These are phyloP conservation scores for Mimas tiliae DNA, from an alignment of 2,888 invertebrate species.

Conservation along the genomic window DNA sequence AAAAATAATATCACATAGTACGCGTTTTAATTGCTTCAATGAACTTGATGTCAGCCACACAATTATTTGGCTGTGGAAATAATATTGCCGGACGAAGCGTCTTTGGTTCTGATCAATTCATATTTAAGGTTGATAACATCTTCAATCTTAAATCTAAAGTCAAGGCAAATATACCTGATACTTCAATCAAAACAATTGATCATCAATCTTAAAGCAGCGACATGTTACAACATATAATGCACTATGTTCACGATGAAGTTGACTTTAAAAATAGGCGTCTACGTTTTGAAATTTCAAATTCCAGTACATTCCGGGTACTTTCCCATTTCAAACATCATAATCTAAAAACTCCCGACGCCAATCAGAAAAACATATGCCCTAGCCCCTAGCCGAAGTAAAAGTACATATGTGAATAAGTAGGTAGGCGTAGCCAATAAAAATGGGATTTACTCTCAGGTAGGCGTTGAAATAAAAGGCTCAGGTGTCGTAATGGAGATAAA, in stretches of 20 bases:
- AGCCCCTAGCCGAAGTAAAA: too few relatives aligned
- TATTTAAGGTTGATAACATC: background rate
- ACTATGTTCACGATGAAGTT: too few relatives aligned
- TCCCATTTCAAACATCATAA: too few relatives aligned
- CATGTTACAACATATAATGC: too few relatives aligned
- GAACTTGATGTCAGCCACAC: slow-evolving; percentile 18
- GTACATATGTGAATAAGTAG: background rate
- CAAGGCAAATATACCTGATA: background rate
- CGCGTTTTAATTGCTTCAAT: slow-evolving; percentile 27
- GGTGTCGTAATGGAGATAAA: slow-evolving; percentile 9
- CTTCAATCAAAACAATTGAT: too few relatives aligned
- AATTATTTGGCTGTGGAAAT: slow-evolving; percentile 25
- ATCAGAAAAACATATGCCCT: too few relatives aligned
- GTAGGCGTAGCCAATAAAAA: background rate
- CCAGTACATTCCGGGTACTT: too few relatives aligned
- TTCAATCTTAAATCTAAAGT: background rate
- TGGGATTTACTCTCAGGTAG: background rate
- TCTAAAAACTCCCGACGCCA: too few relatives aligned
- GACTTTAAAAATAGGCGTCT: too few relatives aligned
- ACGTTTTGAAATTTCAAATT: too few relatives aligned
- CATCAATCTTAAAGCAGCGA: too few relatives aligned
- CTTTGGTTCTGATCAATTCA: background rate
- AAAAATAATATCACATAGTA: slow-evolving; percentile 4
- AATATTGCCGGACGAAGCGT: background rate
- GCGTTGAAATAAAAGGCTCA: slow-evolving; percentile 14